phyloP scores from a whole-genome alignment of 92 coral and sea anemone genomes.

The Epizoanthus ramosus region DNA sequence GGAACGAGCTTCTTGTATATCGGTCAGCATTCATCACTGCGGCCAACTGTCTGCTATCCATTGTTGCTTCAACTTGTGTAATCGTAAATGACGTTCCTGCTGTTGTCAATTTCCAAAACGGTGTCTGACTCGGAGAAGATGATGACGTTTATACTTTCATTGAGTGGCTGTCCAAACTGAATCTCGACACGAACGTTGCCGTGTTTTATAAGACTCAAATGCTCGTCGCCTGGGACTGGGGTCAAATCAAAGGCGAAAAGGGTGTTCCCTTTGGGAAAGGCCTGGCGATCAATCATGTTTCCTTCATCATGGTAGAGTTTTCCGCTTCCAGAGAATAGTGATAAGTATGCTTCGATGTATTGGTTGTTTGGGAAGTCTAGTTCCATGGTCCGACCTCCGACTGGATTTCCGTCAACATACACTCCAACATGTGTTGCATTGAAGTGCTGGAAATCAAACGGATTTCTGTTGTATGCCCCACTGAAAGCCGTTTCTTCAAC shows the following conservation, averaged over 20 bases:
- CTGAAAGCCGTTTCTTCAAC: too few species aligned
- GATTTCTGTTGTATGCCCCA: too few species aligned
- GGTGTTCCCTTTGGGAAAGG: too few species aligned
- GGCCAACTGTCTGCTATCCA: too few species aligned
- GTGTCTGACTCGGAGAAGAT: constrained; percentile 44
- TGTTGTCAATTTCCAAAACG: constrained; percentile 29
- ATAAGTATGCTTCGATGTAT: constrained; percentile 11
- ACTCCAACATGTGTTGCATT: not conserved
- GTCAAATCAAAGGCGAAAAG: too few species aligned
- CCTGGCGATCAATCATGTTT: constrained; percentile 23
- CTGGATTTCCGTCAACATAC: not conserved
- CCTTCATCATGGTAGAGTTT: constrained; percentile 12
- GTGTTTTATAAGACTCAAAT: too few species aligned
- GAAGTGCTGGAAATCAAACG: too few species aligned
- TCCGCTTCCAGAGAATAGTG: constrained; percentile 19
- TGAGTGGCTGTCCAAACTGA: too few species aligned
- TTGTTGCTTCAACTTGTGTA: not conserved
- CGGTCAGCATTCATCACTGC: too few species aligned
- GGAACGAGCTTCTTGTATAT: not conserved
- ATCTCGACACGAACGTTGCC: too few species aligned
- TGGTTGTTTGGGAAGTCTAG: constrained; percentile 21
- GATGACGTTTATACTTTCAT: constrained; percentile 33
- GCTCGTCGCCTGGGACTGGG: too few species aligned
- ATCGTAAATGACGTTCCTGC: constrained; percentile 40
- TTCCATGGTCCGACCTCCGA: constrained; percentile 17